Evolutionary conservation across 2,113 vertebrate genomes (phyloP), one percentile per base, ranked within the genome.

Genomic region (Paradoxurus hermaphroditus): DNA sequence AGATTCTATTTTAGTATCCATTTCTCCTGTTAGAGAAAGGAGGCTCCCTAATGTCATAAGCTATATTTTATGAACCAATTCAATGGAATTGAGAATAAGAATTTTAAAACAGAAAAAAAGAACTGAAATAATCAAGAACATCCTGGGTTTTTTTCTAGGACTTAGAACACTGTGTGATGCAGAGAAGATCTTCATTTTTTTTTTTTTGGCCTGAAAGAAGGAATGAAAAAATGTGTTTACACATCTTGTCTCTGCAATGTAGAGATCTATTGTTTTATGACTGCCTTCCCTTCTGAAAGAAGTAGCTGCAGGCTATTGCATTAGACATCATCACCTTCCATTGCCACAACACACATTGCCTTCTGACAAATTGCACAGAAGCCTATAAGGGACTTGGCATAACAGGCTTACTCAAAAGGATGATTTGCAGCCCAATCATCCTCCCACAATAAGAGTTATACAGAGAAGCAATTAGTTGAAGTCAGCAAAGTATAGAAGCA

Each of bases 391-490:
- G 21, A 87, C 86, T 72, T 85, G 63, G 79, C 89, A 89, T 84
- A 90, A 95, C 39, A 91, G 39, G 12, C 67, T 94, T 93, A 19
- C 78, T 91, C 89, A 75, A 63, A 96, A 96, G 94, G 86, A 31
- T 93, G 96, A 92, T 93, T 68, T 93, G 79, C 83, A 95, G 68
- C 72, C 72, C 91, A 83, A 75, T 87, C 78, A 51, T 53, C 51
- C 79, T 90, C 56, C 95, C 79, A 95, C 49, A 96, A 77, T 77
- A 46, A 75, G 59, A 93, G 27, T 86, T 95, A 92, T 13, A 44
- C 7, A 78, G 56, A 93, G 27, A 97, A 93, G 68, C 73, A 90
- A 94, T 96, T 95, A 97, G 90, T 89, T 84, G 51, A 67, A 95
- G 67, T 91, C 67, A 93, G 79, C 44, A 97, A 95, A 87, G 73